Evolutionary conservation across 2,113 vertebrate species (phyloP), one percentile per base, ranked within the genome.

Genomic region (Serilophus lunatus): DNA sequence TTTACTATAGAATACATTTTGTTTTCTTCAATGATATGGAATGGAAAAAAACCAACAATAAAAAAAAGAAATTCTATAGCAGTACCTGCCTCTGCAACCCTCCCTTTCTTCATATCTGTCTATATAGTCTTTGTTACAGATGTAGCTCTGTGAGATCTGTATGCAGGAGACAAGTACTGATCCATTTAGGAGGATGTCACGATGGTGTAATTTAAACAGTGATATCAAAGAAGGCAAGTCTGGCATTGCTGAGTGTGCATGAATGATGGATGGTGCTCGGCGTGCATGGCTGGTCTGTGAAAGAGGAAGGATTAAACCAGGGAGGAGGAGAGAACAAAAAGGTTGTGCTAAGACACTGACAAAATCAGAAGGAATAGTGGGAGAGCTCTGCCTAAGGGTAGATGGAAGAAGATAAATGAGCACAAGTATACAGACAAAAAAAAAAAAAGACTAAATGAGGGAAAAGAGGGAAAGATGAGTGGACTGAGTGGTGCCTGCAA

Each of bases 51-150:
- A n/a, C n/a, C n/a, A n/a, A n/a, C n/a, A n/a, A n/a, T n/a, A n/a
- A 20, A 5, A 51, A 61, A 10, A 28, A 45, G 18, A 72, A 92
- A 76, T 8, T 4, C 5, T 8, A 4, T 11, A 71, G 15, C 22
- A 38, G 16, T 44, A 71, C 13, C 47, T 64, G 18, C 8, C 4
- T 2, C 20, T 28, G 35, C 42, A 82, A 71, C 17, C 12, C 10
- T 59, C 13, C 9, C 49, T 87, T 84, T 82, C n/a, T 64, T 80
- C 71, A 49, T 19, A 11, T 33, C 13, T 74, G 4, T 35, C 29
- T 72, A 8, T 26, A n/a, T 7, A 49, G 22, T 11, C 33, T 29
- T 47, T 65, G 17, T 86, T 88, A 61, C 0, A 0, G 64, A 51
- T 0, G 1, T 49, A 49, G 7, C 29, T 56, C 19, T 20, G 53